phyloP scores from a whole-genome alignment of 2,888 invertebrate genomes.

The Dryocosmus kuriphilus region DNA sequence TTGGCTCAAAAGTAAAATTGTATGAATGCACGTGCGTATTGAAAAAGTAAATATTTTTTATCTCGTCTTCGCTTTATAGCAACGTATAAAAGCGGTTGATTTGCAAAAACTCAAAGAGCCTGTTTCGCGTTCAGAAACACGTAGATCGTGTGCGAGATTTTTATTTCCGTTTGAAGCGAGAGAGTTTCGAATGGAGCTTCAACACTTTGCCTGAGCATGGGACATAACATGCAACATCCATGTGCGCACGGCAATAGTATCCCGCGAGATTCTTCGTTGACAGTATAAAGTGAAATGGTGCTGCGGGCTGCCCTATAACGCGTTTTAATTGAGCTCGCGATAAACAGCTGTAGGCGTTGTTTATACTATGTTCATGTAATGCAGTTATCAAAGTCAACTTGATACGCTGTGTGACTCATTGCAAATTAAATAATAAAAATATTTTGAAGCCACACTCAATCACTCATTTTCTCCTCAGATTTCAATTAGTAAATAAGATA shows the following conservation, averaged over 20 bases:
- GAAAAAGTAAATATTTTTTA: constrained; percentile 19
- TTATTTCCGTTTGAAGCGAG: constrained; percentile 32
- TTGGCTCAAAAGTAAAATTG: background rate
- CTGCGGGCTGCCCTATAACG: constrained; percentile 13
- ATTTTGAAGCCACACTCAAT: constrained; percentile 4
- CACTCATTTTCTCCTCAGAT: background rate
- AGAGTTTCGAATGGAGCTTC: background rate
- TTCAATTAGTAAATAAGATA: constrained; percentile 20
- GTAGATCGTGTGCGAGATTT: constrained; percentile 2
- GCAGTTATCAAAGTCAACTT: constrained; percentile 36
- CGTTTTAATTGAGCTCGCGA: constrained; percentile 32
- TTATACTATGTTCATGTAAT: constrained; percentile 16
- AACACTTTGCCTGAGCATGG: constrained; percentile 9
- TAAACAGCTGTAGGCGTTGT: constrained; percentile 38
- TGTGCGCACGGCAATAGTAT: background rate
- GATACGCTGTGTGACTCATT: constrained; percentile 28
- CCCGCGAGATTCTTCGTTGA: constrained; percentile 24
- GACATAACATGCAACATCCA: constrained; percentile 1
- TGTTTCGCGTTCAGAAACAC: background rate
- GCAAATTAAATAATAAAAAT: constrained; percentile 23
- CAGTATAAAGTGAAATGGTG: constrained; percentile 32
- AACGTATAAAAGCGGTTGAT: constrained; percentile 16
- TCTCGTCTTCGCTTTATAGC: background rate
- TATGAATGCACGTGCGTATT: background rate
- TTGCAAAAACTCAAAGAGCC: constrained; percentile 24